Evolutionary conservation across 2,113 vertebrate species (phyloP).

Genomic region (Psammodynastes pulverulentus): DNA sequence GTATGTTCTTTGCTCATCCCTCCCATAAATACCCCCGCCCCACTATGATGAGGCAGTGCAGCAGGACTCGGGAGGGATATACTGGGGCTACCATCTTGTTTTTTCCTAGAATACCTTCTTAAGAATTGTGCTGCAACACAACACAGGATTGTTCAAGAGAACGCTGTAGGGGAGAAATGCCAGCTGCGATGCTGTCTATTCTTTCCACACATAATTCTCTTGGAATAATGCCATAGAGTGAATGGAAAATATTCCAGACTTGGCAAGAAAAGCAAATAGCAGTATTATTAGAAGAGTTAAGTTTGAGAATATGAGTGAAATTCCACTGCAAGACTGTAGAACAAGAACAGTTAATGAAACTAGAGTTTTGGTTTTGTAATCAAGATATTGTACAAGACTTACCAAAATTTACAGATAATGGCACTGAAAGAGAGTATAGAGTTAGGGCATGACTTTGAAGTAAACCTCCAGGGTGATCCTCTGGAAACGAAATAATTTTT

Average conservation of each 20-base stretch:
- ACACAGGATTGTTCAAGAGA: background rate
- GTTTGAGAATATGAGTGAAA: background rate
- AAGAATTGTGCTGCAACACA: background rate
- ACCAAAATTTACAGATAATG: background rate
- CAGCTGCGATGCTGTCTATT: background rate
- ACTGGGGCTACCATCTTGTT: background rate
- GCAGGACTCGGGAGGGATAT: background rate
- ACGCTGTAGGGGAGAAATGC: background rate
- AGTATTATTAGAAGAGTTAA: background rate
- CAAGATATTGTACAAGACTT: background rate
- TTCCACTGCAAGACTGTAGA: background rate
- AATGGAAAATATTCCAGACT: background rate
- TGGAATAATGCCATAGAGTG: background rate
- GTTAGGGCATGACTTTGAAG: background rate
- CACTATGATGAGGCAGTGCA: background rate
- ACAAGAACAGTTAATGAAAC: background rate
- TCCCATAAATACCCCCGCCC: background rate
- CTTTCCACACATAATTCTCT: background rate
- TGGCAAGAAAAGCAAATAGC: background rate
- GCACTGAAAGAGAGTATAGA: background rate
- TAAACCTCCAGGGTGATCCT: background rate
- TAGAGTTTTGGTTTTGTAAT: background rate
- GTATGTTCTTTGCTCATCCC: background rate
- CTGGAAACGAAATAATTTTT: background rate
- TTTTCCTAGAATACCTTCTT: background rate